phyloP scores from a whole-genome alignment of 2,113 vertebrate genomes.

The Rhinolophus ferrumequinum region DNA sequence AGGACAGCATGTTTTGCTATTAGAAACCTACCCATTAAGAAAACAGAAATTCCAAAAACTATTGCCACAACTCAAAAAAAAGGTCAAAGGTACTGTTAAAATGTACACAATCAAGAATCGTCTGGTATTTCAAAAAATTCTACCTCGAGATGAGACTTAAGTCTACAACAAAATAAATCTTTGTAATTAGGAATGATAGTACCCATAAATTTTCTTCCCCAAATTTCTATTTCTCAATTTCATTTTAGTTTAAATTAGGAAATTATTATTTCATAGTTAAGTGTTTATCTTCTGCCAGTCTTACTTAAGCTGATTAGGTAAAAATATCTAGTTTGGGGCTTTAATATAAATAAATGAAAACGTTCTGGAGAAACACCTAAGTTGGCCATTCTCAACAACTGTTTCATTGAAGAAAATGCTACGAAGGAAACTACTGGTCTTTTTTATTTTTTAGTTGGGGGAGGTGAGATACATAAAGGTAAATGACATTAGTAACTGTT shows the following conservation, averaged over 20 bases:
- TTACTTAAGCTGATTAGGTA: not conserved
- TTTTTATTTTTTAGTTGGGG: not conserved
- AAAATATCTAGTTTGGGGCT: constrained; percentile 8
- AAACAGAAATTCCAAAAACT: not conserved
- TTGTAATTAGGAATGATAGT: not conserved
- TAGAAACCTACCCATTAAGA: constrained; percentile 10
- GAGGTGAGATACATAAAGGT: not conserved
- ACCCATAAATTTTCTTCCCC: not conserved
- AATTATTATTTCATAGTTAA: not conserved
- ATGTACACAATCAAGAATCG: not conserved
- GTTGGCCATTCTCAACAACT: not conserved
- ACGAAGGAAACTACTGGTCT: not conserved
- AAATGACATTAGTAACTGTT: not conserved
- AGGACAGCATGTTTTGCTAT: not conserved
- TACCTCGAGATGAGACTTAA: not conserved
- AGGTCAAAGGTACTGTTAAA: not conserved
- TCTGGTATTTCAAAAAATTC: not conserved
- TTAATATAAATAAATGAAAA: not conserved
- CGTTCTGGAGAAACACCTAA: not conserved
- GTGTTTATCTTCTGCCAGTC: not conserved
- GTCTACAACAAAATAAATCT: constrained; percentile 1
- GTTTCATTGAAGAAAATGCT: not conserved
- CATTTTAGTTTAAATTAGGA: constrained; percentile 13
- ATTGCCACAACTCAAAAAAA: not conserved
- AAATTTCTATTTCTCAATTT: constrained; percentile 12